A percentile compares a stretch with the other conserved stretches of the same genome.
phyloP scores from a whole-genome alignment of 2,797 vertebrate genomes.

The Spondyliosoma cantharus region DNA sequence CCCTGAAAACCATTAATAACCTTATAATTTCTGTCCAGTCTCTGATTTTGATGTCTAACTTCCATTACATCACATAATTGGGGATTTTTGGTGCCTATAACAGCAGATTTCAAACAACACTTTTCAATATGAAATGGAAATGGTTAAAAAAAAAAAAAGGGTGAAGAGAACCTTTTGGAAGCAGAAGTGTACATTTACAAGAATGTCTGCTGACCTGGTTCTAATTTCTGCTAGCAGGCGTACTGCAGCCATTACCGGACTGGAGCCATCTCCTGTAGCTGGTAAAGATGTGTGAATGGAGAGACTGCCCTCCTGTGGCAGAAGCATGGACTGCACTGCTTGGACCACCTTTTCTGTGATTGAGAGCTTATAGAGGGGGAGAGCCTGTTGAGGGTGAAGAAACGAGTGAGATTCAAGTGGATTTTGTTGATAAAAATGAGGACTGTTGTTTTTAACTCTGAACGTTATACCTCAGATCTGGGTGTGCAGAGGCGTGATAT shows the following conservation, averaged over 20 bases:
- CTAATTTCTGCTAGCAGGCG: constrained; percentile 97
- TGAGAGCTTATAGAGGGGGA: constrained; percentile 98
- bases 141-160: neutral
- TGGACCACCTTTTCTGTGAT: constrained; percentile 99
- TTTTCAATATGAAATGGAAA: neutral
- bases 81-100: neutral
- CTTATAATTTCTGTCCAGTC: neutral
- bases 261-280: constrained; percentile 97
- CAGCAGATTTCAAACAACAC: neutral
- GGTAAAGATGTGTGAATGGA: constrained; percentile 98
- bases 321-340: constrained; percentile 99
- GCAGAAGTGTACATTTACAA: neutral
- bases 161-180: neutral
- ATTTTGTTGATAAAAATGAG: neutral
- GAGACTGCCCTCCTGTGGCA: constrained; percentile 99
- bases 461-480: constrained; percentile 91
- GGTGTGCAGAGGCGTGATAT: constrained; percentile 97
- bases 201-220: constrained; percentile 87
- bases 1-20: constrained; percentile 79
- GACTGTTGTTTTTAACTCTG: neutral
- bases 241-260: constrained; percentile 98
- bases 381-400: constrained; percentile 82
- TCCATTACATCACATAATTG: neutral
- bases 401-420: constrained; percentile 16
- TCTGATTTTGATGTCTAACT: neutral